Percentiles rank a stretch among this genome's conserved stretches.
phyloP scores from a whole-genome alignment of 2,888 invertebrate species.

The Cheilosia scutellata region DNA sequence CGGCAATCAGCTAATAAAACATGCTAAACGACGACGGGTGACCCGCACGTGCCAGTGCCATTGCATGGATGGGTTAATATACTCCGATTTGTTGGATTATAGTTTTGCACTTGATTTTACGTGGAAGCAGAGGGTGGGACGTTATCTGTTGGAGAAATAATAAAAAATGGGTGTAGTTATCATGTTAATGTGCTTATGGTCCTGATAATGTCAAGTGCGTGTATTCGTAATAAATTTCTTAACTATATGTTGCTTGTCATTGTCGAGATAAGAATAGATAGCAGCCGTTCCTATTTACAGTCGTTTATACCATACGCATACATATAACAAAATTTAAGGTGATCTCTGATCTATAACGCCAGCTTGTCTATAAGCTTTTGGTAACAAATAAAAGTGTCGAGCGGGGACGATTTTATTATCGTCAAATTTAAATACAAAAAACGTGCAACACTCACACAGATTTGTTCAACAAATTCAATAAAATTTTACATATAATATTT shows the following conservation, averaged over 20 bases:
- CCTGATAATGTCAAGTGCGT: conserved; percentile 26
- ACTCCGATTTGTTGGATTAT: conserved; percentile 20
- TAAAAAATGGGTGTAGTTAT: conserved; percentile 27
- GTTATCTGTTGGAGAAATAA: conserved; percentile 33
- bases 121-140: conserved; percentile 8
- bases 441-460: too few species aligned
- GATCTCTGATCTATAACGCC: too few species aligned
- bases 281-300: too few species aligned
- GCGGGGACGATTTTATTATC: too few species aligned
- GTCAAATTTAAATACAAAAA: too few species aligned
- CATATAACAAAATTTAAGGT: too few species aligned
- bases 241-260: background rate
- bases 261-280: background rate
- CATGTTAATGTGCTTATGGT: conserved; percentile 30
- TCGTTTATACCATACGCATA: too few species aligned
- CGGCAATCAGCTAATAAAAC: conserved; percentile 43
- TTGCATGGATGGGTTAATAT: conserved; percentile 18
- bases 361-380: too few species aligned
- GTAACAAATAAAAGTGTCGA: too few species aligned
- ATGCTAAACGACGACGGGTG: conserved; percentile 77
- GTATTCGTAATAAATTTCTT: conserved; percentile 9
- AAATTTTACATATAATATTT: too few species aligned
- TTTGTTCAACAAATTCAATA: too few species aligned
- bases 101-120: conserved; percentile 71
- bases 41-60: conserved; percentile 78